Conservation (phyloP, 1,140 invertebrate genomes). For the Spodoptera frugiperda region DNA sequence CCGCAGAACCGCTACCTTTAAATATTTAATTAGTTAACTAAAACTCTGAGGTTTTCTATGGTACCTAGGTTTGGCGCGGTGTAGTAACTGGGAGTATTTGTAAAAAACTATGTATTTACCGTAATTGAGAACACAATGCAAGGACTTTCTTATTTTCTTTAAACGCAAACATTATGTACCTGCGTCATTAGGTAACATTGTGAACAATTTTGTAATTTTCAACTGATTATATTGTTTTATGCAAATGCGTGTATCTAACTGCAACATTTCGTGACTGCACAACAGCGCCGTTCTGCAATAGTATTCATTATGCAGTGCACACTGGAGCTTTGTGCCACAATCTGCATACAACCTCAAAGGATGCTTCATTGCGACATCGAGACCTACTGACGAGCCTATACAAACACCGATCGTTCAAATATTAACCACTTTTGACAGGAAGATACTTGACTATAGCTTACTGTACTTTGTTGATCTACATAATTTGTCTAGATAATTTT, state of each 20-base stretch:
- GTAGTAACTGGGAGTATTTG: no score
- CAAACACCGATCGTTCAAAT: background rate
- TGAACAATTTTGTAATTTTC: no score
- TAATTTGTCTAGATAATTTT: no score
- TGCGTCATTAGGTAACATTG: no score
- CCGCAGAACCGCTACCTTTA: background rate
- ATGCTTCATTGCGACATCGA: constrained; percentile 8
- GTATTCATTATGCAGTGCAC: constrained; percentile 7
- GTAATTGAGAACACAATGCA: no score
- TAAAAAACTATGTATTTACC: no score
- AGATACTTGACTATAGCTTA: background rate
- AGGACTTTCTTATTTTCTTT: no score
- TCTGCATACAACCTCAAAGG: constrained; percentile 25
- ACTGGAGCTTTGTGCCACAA: constrained; percentile 21
- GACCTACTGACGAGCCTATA: constrained; percentile 1
- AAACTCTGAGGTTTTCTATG: no score
- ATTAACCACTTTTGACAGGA: background rate
- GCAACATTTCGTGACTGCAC: constrained; percentile 2
- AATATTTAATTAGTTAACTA: no score
- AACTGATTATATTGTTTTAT: constrained; percentile 2
- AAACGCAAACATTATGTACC: no score
- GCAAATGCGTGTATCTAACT: constrained; percentile 22
- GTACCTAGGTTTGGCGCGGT: no score
- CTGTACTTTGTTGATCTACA: background rate
- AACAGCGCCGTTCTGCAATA: constrained; percentile 15